phyloP scores from a whole-genome alignment of 2,113 vertebrate genomes.

The Esox niger region DNA sequence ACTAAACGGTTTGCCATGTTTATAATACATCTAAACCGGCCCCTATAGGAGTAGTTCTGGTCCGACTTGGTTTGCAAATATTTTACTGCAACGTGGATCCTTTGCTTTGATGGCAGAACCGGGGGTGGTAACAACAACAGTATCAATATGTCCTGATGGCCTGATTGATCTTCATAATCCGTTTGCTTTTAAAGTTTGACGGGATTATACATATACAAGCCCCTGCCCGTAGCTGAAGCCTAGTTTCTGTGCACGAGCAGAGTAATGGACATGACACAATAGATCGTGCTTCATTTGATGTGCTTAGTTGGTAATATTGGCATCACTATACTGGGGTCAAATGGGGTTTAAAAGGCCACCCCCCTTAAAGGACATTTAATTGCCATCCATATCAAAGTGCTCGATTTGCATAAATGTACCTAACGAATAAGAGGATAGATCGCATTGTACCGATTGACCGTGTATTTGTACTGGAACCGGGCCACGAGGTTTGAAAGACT shows the following conservation, averaged over 20 bases:
- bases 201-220: background rate
- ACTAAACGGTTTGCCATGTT: background rate
- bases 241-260: constrained; percentile 3
- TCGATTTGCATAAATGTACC: constrained; percentile 15
- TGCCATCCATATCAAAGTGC: constrained; percentile 25
- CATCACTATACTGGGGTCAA: constrained; percentile 2
- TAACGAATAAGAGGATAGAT: constrained; percentile 1
- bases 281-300: constrained; percentile 15
- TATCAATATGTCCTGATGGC: constrained; percentile 32
- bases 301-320: constrained; percentile 9
- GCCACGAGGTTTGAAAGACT: too few relatives aligned
- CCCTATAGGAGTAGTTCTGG: background rate
- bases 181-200: background rate
- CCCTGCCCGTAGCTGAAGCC: too few relatives aligned
- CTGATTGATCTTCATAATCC: constrained; percentile 40
- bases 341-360: constrained; percentile 11
- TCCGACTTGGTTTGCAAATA: background rate
- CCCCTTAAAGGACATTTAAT: constrained; percentile 7
- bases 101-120: background rate
- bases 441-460: background rate
- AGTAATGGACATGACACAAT: background rate
- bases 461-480: background rate
- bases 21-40: background rate
- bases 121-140: background rate
- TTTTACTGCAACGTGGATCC: too few relatives aligned